Conservation (phyloP, 2,888 invertebrate species). For the Aphodius granarius region DNA sequence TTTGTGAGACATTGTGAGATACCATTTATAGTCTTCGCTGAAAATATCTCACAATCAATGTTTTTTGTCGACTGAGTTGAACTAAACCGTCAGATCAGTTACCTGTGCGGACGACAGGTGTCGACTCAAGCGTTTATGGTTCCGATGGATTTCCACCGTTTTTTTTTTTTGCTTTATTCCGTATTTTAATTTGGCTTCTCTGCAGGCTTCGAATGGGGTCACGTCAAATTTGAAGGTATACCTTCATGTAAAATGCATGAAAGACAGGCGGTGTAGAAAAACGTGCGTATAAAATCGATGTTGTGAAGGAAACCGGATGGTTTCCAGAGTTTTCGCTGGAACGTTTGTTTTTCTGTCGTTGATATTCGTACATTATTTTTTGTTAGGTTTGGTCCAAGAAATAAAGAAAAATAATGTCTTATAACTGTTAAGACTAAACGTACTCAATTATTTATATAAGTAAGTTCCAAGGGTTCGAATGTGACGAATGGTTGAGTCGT, state of each 20-base stretch:
- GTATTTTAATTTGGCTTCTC: background rate
- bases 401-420: too few relatives aligned
- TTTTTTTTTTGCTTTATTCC: background rate
- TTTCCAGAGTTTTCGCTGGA: background rate
- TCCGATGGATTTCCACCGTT: background rate
- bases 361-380: background rate
- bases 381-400: background rate
- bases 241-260: background rate
- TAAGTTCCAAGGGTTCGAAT: too few relatives aligned
- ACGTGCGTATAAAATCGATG: background rate
- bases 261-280: background rate
- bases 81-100: background rate
- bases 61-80: background rate
- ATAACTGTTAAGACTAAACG: too few relatives aligned
- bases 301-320: background rate
- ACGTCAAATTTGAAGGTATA: background rate
- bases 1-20: too few relatives aligned
- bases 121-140: background rate
- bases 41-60: background rate
- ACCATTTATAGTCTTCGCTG: background rate
- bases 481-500: background rate
- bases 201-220: background rate
- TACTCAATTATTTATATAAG: too few relatives aligned
- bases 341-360: background rate
- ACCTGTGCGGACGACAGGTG: background rate